Conservation (phyloP, 1,140 invertebrate genomes). For the Drosophila subobscura region DNA sequence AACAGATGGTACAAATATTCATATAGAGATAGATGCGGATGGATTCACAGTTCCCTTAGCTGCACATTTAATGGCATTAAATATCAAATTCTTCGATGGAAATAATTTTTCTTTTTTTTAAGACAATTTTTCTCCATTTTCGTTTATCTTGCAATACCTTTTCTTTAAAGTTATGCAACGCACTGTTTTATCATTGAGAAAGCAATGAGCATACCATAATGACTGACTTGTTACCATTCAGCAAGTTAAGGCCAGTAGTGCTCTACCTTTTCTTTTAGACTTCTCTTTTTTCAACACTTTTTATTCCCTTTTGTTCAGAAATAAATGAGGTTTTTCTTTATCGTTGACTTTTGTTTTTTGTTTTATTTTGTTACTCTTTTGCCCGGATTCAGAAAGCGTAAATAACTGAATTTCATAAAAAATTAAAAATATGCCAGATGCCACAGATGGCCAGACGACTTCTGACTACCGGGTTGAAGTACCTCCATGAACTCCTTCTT, state of each 20-base stretch:
- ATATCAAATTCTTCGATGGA: too few relatives aligned
- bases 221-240: constrained; percentile 25
- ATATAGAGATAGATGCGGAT: too few relatives aligned
- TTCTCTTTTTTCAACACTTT: constrained; percentile 24
- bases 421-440: not conserved
- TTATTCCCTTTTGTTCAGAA: constrained; percentile 22
- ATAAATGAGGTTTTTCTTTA: constrained; percentile 11
- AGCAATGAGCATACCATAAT: constrained; percentile 6
- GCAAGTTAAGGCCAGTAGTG: constrained; percentile 31
- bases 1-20: too few relatives aligned
- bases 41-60: too few relatives aligned
- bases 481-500: too few relatives aligned
- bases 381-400: constrained; percentile 69
- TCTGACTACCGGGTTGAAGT: constrained; percentile 6
- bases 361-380: constrained; percentile 15
- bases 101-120: too few relatives aligned
- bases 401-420: constrained; percentile 63
- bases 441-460: too few relatives aligned
- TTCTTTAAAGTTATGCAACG: constrained; percentile 20
- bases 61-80: too few relatives aligned
- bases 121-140: too few relatives aligned
- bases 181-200: constrained; percentile 33
- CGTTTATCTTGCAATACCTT: too few relatives aligned
- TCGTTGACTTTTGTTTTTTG: constrained; percentile 8
- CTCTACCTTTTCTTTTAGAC: too few relatives aligned